Conservation (phyloP, 37 sponge, comb jelly and placozoan genomes). For the Dysidea cf. avara region DNA sequence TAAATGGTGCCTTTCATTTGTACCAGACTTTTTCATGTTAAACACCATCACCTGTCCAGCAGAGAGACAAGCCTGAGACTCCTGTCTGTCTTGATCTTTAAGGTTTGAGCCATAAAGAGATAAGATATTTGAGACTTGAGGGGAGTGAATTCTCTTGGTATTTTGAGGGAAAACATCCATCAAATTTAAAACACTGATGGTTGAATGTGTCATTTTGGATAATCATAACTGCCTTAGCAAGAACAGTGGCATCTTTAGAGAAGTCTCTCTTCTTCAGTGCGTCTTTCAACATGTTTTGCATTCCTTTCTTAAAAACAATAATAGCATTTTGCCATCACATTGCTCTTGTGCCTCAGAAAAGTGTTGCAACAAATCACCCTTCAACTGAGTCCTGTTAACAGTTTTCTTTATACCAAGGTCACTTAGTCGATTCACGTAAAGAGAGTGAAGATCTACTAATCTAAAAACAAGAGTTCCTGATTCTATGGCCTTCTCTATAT, state of each 20-base stretch:
- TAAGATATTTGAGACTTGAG: slow-evolving; percentile 20
- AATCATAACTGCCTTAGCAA: slow-evolving; percentile 22
- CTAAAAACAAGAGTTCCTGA: too few species aligned
- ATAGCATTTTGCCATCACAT: slow-evolving; percentile 11
- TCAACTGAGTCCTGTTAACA: not conserved
- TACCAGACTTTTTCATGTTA: slow-evolving; percentile 10
- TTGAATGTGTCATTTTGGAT: slow-evolving; percentile 13
- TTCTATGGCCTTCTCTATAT: too few species aligned
- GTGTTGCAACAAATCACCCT: not conserved
- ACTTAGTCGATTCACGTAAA: not conserved
- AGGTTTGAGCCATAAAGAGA: slow-evolving; percentile 22
- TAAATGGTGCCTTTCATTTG: slow-evolving; percentile 26
- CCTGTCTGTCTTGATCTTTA: slow-evolving; percentile 23
- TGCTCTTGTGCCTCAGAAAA: too few species aligned
- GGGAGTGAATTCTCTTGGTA: slow-evolving; percentile 21
- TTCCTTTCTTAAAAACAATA: not conserved
- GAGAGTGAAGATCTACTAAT: too few species aligned
- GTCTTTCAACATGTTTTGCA: slow-evolving; percentile 11
- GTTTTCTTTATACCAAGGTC: not conserved
- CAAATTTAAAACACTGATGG: slow-evolving; percentile 13
- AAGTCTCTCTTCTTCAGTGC: slow-evolving; percentile 14
- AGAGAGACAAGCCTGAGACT: slow-evolving; percentile 32
- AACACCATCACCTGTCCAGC: slow-evolving; percentile 11
- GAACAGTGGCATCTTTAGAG: slow-evolving; percentile 17
- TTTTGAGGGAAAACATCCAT: slow-evolving; percentile 17